A percentile compares a stretch with the other conserved stretches of the same genome.
These are phyloP conservation scores for Xanthorhoe designata DNA, from an alignment of 2,888 invertebrate genomes.

Conservation along the genomic window DNA sequence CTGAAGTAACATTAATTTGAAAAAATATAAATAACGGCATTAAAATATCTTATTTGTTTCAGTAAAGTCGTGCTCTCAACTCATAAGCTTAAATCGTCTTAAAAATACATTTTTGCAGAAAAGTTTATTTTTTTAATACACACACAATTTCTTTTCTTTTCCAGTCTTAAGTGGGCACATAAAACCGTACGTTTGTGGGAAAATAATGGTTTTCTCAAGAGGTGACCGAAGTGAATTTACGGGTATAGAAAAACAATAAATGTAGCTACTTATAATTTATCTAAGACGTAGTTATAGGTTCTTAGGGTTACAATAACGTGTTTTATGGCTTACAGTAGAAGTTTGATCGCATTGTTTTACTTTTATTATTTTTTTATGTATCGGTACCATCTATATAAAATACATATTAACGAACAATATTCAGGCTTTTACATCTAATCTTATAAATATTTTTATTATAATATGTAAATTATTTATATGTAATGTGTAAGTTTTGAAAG, in stretches of 20 bases:
- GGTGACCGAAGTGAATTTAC: constrained; percentile 34
- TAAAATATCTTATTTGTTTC: not conserved
- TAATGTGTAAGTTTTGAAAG: too few relatives aligned
- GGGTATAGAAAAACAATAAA: constrained; percentile 35
- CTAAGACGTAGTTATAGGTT: constrained; percentile 21
- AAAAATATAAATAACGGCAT: not conserved
- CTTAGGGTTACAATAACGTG: constrained; percentile 14
- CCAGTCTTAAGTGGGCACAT: constrained; percentile 33
- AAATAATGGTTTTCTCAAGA: constrained; percentile 36
- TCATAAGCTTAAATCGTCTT: not conserved
- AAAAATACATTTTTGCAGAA: not conserved
- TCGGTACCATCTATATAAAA: too few relatives aligned
- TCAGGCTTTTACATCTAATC: not conserved
- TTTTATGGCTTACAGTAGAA: constrained; percentile 11
- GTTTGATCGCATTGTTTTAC: not conserved
- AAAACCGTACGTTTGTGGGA: constrained; percentile 34
- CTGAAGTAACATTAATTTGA: not conserved
- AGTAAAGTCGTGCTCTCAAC: not conserved
- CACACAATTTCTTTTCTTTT: constrained; percentile 26
- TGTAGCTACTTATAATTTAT: constrained; percentile 23
- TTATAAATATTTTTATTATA: too few relatives aligned
- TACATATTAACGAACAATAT: not conserved
- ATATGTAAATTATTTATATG: too few relatives aligned
- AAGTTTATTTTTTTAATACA: constrained; percentile 10
- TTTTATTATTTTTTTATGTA: not conserved